Conservation (phyloP, 2,888 invertebrate genomes). For the Sympetrum striolatum region DNA sequence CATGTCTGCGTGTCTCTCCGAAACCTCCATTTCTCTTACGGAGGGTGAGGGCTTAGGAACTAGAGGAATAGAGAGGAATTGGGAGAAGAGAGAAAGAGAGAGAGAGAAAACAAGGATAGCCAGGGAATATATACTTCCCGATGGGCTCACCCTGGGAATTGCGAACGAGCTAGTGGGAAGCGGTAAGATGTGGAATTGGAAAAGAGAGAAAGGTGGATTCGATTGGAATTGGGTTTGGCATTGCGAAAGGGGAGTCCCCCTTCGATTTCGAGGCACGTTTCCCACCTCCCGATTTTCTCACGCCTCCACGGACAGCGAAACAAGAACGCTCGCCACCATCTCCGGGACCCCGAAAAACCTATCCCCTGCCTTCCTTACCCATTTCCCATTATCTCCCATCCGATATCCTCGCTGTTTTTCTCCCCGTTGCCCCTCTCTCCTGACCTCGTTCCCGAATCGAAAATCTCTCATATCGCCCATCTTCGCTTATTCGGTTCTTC, state of each 20-base stretch:
- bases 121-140: neutral
- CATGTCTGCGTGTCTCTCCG: neutral
- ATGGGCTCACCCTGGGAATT: neutral
- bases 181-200: neutral
- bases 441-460: neutral
- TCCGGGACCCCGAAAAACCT: neutral
- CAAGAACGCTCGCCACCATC: neutral
- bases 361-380: neutral
- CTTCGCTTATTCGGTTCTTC: neutral
- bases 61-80: neutral
- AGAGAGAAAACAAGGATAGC: neutral
- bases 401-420: neutral
- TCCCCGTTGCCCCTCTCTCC: neutral
- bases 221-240: neutral
- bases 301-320: neutral
- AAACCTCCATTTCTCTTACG: neutral
- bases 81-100: neutral
- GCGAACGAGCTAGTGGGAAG: neutral
- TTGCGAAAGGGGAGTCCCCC: neutral
- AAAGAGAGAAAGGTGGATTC: neutral
- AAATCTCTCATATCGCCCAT: neutral
- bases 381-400: neutral
- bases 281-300: conserved; percentile 3
- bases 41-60: neutral
- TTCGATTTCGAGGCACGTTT: conserved; percentile 39